Evolutionary conservation across 2,888 invertebrate genomes (phyloP), one percentile per base, ranked within the genome.

Genomic region (Synergus japonicus): DNA sequence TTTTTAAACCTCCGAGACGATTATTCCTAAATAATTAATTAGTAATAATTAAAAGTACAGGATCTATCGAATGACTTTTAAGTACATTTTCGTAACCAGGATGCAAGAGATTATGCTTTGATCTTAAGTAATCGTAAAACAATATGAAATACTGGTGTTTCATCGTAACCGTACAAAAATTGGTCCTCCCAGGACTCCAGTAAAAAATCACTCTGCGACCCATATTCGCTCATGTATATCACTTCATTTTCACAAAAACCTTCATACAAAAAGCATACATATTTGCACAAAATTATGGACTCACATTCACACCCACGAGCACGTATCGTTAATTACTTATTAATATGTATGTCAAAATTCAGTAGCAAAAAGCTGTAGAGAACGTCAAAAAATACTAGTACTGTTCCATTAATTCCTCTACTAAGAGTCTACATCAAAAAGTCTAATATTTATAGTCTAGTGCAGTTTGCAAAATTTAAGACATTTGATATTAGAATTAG

Each of bases 101-200:
- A 87, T 87, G 87, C 85, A 88, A 88, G 87, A 88, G 87, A 89
- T 88, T 87, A 87, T 90, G 88, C 83, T 88, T 86, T 87, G 88
- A 86, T 87, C 86, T 91, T 91, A 91, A 91, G 90, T 91, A 91
- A 88, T 85, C 86, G 88, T 86, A 87, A 86, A 90, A 88, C 86
- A 85, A 89, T 89, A 89, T 87, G 86, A 89, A 92, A 91, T 91
- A 91, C 91, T 91, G 91, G 89, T 90, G 88, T 87, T 88, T 88
- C 86, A 85, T 87, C 87, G 84, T 89, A 87, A 88, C 86, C 86
- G 86, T 87, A 85, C 84, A 87, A 79, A 83, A 85, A 84, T 83
- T 84, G 82, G 78, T 82, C 80, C 69, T 44, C 44, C 44, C 79
- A 79, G 81, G 77, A 78, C 81, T 82, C 67, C 79, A 78, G 77